Conservation (phyloP, 2,888 invertebrate species). For the Phrixothrix hirtus region DNA sequence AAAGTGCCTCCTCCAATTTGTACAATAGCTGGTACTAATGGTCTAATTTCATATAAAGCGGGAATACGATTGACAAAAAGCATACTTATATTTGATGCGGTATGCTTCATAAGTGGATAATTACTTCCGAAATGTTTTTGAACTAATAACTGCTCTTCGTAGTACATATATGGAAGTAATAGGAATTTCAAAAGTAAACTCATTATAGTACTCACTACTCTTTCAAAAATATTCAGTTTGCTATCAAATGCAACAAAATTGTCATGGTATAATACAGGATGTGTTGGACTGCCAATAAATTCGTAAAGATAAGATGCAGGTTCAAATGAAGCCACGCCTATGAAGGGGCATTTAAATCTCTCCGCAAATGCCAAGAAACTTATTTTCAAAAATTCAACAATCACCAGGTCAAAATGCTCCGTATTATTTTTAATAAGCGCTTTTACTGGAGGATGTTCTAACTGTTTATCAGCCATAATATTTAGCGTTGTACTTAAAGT, state of each 20-base stretch:
- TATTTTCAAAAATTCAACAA: neutral
- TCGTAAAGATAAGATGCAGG: constrained; percentile 41
- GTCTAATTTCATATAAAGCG: constrained; percentile 43
- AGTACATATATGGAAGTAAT: too few relatives aligned
- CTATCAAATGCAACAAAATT: constrained; percentile 39
- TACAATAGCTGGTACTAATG: constrained; percentile 46
- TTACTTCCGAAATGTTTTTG: constrained; percentile 44
- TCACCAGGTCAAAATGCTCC: constrained; percentile 62
- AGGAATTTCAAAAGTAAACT: neutral
- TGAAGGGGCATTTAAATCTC: constrained; percentile 47
- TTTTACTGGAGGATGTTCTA: constrained; percentile 44
- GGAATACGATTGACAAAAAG: constrained; percentile 48
- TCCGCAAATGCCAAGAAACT: constrained; percentile 38
- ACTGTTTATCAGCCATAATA: too few relatives aligned
- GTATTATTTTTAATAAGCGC: constrained; percentile 45
- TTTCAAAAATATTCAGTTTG: constrained; percentile 41
- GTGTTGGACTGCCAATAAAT: constrained; percentile 45
- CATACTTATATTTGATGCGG: constrained; percentile 45
- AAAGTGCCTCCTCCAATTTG: constrained; percentile 46
- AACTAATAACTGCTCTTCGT: constrained; percentile 3
- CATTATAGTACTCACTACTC: constrained; percentile 25
- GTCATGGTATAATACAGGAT: constrained; percentile 48
- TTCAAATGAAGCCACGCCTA: constrained; percentile 47
- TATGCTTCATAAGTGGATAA: constrained; percentile 37
- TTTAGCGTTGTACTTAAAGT: too few relatives aligned